Evolutionary conservation across 2,888 invertebrate genomes (phyloP).

Genomic region (Dendrolimus pini): DNA sequence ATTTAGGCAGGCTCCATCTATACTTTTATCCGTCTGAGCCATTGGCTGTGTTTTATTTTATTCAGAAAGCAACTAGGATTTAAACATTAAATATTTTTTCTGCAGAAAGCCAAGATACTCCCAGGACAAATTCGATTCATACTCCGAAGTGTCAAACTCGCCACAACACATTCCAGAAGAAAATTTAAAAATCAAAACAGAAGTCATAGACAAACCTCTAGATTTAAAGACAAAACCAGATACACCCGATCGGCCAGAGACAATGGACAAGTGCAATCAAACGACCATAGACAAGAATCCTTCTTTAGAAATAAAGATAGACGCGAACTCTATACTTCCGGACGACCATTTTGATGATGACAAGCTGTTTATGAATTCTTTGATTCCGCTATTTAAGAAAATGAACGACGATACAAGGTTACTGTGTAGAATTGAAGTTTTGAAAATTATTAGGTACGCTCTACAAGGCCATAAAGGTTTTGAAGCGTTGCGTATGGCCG

Average conservation of each 20-base stretch:
- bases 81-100: conserved; percentile 3
- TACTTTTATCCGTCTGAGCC: too few species aligned
- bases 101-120: conserved; percentile 61
- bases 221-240: conserved; percentile 53
- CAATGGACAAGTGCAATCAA: conserved; percentile 49
- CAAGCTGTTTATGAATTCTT: conserved; percentile 61
- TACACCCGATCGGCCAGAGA: conserved; percentile 32
- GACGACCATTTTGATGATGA: conserved; percentile 67
- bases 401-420: conserved; percentile 65
- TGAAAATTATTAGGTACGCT: conserved; percentile 60
- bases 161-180: conserved; percentile 58
- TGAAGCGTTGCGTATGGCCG: conserved; percentile 46
- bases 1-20: too few species aligned
- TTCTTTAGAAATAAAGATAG: conserved; percentile 56
- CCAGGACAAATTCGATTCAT: conserved; percentile 64
- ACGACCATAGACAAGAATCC: conserved; percentile 28
- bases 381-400: conserved; percentile 61
- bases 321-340: conserved; percentile 56
- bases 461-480: conserved; percentile 56
- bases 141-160: conserved; percentile 61
- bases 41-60: too few species aligned
- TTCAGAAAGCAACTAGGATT: too few species aligned
- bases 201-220: conserved; percentile 46
- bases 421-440: conserved; percentile 55
- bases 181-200: conserved; percentile 46